Evolutionary conservation across 2,888 invertebrate species (phyloP).

Genomic region (Xestia xanthographa): DNA sequence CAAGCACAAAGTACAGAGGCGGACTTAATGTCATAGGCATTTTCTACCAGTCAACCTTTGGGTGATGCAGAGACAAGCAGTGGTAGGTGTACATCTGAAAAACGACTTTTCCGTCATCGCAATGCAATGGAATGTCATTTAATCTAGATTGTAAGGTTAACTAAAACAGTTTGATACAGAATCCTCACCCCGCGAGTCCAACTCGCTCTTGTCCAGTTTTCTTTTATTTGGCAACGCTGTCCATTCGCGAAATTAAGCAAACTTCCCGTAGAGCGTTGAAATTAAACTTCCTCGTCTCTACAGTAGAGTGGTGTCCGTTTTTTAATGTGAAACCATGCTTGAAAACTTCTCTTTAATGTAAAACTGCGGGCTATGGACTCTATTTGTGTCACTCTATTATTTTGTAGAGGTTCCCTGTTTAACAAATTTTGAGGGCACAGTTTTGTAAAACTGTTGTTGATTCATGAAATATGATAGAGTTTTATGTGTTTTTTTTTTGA

Average conservation of each 20-base stretch:
- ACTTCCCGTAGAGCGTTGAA: conserved; percentile 54
- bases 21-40: too few relatives aligned
- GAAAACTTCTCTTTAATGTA: conserved; percentile 54
- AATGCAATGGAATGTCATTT: background rate
- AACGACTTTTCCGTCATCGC: background rate
- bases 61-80: too few relatives aligned
- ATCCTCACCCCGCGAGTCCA: background rate
- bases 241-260: conserved; percentile 67
- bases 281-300: conserved; percentile 58
- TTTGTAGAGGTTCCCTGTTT: conserved; percentile 21
- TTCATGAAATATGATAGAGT: too few relatives aligned
- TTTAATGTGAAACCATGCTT: conserved; percentile 58
- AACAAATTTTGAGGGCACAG: conserved; percentile 22
- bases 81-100: too few relatives aligned
- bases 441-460: conserved; percentile 4
- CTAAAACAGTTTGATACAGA: background rate
- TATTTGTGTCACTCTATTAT: conserved; percentile 48
- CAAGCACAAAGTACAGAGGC: too few relatives aligned
- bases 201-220: conserved; percentile 8
- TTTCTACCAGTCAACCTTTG: too few relatives aligned
- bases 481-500: background rate
- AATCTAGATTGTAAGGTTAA: background rate
- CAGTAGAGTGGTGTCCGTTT: conserved; percentile 41
- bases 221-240: conserved; percentile 41
- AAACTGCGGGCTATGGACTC: conserved; percentile 1